Base-by-base conservation (phyloP, 2,888 invertebrate species). In the Fissipunctia ypsillon region DNA sequence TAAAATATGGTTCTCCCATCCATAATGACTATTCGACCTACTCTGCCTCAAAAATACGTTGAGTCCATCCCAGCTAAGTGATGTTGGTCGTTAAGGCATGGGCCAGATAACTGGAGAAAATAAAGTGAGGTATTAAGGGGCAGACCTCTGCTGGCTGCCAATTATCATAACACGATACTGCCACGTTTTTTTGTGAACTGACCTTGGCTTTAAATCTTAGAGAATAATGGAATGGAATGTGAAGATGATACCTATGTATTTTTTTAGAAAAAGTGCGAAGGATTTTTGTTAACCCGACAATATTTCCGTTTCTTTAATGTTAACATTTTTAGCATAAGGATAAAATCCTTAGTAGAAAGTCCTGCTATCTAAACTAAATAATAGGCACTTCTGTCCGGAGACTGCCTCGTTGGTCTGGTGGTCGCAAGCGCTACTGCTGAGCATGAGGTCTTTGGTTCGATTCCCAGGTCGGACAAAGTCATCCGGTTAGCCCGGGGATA, bases 41-140 rank as follows among this genome's bases (percentile, higher is more conserved):
- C 67, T 69, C 48, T 28, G 50, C 54, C 76, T 66, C 61, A 76
- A 81, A 78, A 84, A 73, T 77, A 70, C 78, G 76, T 81, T 73
- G 82, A 86, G 61, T 71, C 69, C 72, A 63, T 67, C 73, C 67
- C 73, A 45, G 57, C 82, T 84, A 85, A 86, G 86, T 86, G 82
- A 86, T 86, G 86, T 84, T 68, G 63, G 69, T 82, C 84, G 80
- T 85, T 84, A 85, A 80, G 73, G 52, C 75, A 76, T 71, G 80
- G 84, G 69, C 69, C 71, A 80, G 84, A 86, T 85, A 86, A 76
- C 85, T 73, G 70, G 52, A 73, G 74, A 63, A 73, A 84, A 84
- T 78, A 77, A 80, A 84, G 79, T 75, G 45, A 52, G 59, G 72
- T 54, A 75, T 76, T 78, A 78, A 61, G 69, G 43, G n/a, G 63